These are phyloP conservation scores for Macrosiphum euphorbiae DNA, from an alignment of 2,888 invertebrate genomes.

Conservation along the genomic window DNA sequence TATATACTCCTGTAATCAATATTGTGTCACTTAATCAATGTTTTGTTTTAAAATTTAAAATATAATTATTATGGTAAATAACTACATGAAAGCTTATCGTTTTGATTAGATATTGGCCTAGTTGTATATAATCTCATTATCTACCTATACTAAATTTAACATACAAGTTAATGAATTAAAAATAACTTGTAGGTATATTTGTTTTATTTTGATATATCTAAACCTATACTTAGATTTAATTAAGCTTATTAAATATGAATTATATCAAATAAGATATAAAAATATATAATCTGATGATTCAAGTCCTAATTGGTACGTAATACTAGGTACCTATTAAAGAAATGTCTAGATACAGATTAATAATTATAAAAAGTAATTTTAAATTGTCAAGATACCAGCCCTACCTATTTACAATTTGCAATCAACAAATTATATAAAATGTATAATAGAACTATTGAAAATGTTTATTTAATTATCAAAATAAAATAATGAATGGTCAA, in stretches of 20 bases:
- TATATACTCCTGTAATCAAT: neutral
- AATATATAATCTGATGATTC: neutral
- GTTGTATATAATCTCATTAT: neutral
- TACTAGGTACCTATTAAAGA: too few relatives aligned
- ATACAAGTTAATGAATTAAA: neutral
- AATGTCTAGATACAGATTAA: neutral
- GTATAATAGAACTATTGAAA: neutral
- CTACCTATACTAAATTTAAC: neutral
- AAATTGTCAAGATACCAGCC: neutral
- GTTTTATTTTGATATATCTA: neutral
- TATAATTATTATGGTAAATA: neutral
- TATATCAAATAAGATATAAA: neutral
- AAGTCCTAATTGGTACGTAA: neutral
- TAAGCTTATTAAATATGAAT: neutral
- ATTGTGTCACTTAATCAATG: neutral
- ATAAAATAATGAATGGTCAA: too few relatives aligned
- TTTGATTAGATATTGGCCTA: neutral
- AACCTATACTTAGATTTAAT: neutral
- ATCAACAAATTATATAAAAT: neutral
- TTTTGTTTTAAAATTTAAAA: neutral
- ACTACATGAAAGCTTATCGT: neutral
- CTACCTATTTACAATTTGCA: neutral
- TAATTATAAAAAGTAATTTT: neutral
- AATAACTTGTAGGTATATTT: neutral
- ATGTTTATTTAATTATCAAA: neutral